Percentiles rank a stretch among this genome's conserved stretches.
phyloP scores from a whole-genome alignment of 2,888 invertebrate species.

The Calliscelio sp. region DNA sequence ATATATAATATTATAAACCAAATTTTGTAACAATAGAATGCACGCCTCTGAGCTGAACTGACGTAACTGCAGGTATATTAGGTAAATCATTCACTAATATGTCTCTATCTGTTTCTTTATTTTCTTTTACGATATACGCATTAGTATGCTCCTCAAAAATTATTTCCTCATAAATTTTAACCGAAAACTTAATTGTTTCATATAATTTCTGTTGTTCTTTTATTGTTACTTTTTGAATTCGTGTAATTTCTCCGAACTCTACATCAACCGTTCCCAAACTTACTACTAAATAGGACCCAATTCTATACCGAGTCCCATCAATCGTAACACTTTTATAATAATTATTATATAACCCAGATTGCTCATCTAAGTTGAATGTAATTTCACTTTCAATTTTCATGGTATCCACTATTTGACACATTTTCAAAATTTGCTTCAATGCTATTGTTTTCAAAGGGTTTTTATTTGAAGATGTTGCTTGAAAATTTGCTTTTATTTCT shows the following conservation, averaged over 20 bases:
- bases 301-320: slow-evolving; percentile 46
- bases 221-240: slow-evolving; percentile 40
- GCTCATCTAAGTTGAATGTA: slow-evolving; percentile 7
- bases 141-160: slow-evolving; percentile 40
- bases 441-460: slow-evolving; percentile 52
- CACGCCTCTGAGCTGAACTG: slow-evolving; percentile 10
- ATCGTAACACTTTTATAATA: slow-evolving; percentile 40
- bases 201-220: slow-evolving; percentile 8
- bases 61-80: slow-evolving; percentile 10
- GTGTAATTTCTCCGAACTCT: slow-evolving; percentile 46
- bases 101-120: slow-evolving; percentile 14
- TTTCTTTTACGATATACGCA: slow-evolving; percentile 39
- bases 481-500: slow-evolving; percentile 47
- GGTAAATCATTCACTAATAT: slow-evolving; percentile 20
- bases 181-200: slow-evolving; percentile 24
- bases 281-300: slow-evolving; percentile 47
- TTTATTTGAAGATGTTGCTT: slow-evolving; percentile 17
- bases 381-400: slow-evolving; percentile 32
- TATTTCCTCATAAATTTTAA: slow-evolving; percentile 30
- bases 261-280: slow-evolving; percentile 33
- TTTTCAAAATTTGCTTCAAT: slow-evolving; percentile 56
- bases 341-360: slow-evolving; percentile 4
- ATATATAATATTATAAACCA: slow-evolving; percentile 22
- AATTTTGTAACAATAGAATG: slow-evolving; percentile 24
- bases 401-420: slow-evolving; percentile 40